Conservation (phyloP, 2,113 vertebrate genomes). For the Noturus placidus region DNA sequence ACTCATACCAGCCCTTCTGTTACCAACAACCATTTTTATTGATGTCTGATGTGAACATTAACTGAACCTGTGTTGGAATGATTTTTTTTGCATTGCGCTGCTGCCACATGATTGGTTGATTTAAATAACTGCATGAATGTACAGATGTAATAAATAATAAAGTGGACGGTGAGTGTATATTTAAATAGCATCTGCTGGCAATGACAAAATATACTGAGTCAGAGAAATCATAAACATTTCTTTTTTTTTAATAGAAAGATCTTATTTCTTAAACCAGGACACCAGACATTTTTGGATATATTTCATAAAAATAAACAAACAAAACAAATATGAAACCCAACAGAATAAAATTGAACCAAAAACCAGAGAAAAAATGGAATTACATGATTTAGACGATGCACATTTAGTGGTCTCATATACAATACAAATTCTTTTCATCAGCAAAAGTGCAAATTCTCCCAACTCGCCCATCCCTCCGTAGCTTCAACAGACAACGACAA, state of each 20-base stretch:
- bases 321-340: conserved; percentile 62
- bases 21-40: not conserved
- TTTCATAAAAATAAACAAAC: conserved; percentile 66
- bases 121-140: not conserved
- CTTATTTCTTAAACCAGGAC: conserved; percentile 80
- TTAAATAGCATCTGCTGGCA: not conserved
- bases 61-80: not conserved
- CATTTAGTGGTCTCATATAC: conserved; percentile 81
- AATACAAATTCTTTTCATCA: conserved; percentile 72
- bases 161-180: not conserved
- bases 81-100: not conserved
- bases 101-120: not conserved
- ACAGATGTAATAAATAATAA: not conserved
- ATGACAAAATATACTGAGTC: conserved; percentile 17
- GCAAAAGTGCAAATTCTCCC: conserved; percentile 80
- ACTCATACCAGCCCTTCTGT: not conserved
- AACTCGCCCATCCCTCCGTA: conserved; percentile 62
- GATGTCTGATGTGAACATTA: not conserved
- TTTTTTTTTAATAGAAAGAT: conserved; percentile 80
- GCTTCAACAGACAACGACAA: conserved; percentile 65
- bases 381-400: conserved; percentile 75
- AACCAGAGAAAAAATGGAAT: conserved; percentile 72
- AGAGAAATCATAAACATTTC: conserved; percentile 69
- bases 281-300: conserved; percentile 79
- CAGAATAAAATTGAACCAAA: conserved; percentile 57